Evolutionary conservation across 2,797 vertebrate genomes (phyloP), one percentile per base, ranked within the genome.

Genomic region (Synaphobranchus kaupii): DNA sequence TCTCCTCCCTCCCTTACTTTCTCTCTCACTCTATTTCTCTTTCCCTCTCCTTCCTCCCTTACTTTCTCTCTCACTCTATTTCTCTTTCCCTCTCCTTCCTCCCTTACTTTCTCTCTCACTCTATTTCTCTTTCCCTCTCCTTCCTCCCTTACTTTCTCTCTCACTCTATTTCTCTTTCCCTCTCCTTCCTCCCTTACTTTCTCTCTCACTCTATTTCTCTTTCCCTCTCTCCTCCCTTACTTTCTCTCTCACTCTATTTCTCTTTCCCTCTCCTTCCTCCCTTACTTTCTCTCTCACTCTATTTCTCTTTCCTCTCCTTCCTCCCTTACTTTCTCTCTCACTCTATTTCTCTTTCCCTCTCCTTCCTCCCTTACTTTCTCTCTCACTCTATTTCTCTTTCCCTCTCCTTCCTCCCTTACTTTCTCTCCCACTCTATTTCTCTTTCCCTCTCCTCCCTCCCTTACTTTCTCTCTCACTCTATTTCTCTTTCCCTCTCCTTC

Each of bases 61-160:
- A 84, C 86, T 50, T 86, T 86, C n/a, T 34, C 28, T 22, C 13
- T 82, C 5, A 78, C 54, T 39, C 39, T 22, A 13, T 58, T 34
- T 39, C 28, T 7, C n/a, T 44, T 25, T 47, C 58, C 44, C 83
- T 34, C 22, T 34, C 8, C n/a, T n/a, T n/a, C n/a, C n/a, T n/a
- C n/a, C n/a, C n/a, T n/a, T n/a, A n/a, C n/a, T n/a, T n/a, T n/a
- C n/a, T 28, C 20, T 66, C 34, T 4, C 54, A 31, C 58, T 10
- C 66, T 13, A 28, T 58, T 85, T 25, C 1, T 25, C 22, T n/a
- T n/a, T 2, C 58, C 6, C 12, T 39, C 34, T 4, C 12, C 1
- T 39, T 56, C 84, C 71, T 87, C 50, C 83, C 84, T 56, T 47
- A 84, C 86, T 50, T 86, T 86, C n/a, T 34, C 28, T 22, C 13